phyloP scores from a whole-genome alignment of 2,888 invertebrate genomes.

The Andrena bucephala region DNA sequence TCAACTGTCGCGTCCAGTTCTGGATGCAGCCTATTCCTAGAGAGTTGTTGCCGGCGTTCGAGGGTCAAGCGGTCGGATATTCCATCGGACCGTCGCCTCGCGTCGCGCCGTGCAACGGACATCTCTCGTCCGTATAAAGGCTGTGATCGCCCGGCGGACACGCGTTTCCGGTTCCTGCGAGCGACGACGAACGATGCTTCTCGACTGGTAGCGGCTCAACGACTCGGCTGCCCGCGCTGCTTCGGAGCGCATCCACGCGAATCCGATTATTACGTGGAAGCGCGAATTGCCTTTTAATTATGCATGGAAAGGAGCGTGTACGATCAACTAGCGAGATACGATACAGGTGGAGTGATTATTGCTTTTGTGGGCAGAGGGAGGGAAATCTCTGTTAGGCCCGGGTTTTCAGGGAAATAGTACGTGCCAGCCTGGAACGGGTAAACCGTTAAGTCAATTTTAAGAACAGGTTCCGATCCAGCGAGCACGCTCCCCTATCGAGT shows the following conservation, averaged over 20 bases:
- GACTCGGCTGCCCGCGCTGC: constrained; percentile 27
- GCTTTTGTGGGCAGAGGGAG: constrained; percentile 9
- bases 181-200: constrained; percentile 22
- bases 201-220: constrained; percentile 22
- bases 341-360: not conserved
- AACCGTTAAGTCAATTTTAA: constrained; percentile 60
- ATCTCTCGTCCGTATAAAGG: constrained; percentile 67
- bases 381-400: constrained; percentile 25
- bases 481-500: constrained; percentile 35
- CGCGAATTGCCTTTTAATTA: constrained; percentile 58
- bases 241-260: constrained; percentile 57
- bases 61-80: not conserved
- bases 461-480: constrained; percentile 54
- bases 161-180: constrained; percentile 74
- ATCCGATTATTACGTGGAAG: constrained; percentile 58
- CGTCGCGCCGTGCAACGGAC: constrained; percentile 59
- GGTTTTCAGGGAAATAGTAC: constrained; percentile 43
- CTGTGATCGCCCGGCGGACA: constrained; percentile 63
- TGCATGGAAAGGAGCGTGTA: constrained; percentile 32
- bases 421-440: constrained; percentile 13
- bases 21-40: not conserved
- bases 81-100: constrained; percentile 11
- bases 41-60: not conserved
- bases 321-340: constrained; percentile 26
- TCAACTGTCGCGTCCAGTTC: not conserved